A percentile compares a stretch with the other conserved stretches of the same genome.
Conservation (phyloP, 2,888 invertebrate species). For the Cheilosia grossa region DNA sequence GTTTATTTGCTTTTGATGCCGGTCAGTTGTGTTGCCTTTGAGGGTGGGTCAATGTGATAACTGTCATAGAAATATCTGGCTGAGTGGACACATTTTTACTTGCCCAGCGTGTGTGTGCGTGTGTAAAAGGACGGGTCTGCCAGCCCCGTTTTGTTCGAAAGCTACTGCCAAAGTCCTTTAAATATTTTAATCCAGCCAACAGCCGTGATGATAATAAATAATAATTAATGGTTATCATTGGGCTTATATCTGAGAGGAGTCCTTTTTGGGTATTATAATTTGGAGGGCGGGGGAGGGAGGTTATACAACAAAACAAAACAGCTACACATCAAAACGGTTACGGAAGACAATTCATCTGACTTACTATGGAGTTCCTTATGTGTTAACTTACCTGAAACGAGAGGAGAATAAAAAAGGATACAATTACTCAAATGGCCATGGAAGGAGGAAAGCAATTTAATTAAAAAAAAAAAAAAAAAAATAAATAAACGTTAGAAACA, state of each 20-base stretch:
- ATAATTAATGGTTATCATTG: constrained; percentile 14
- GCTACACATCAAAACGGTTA: constrained; percentile 42
- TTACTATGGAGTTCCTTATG: constrained; percentile 79
- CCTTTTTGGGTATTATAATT: not conserved
- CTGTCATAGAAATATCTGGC: constrained; percentile 16
- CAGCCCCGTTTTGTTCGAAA: constrained; percentile 2
- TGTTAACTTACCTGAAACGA: constrained; percentile 77
- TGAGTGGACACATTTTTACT: constrained; percentile 23
- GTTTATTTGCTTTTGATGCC: constrained; percentile 26
- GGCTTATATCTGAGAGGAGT: too few species aligned
- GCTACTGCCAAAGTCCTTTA: constrained; percentile 32
- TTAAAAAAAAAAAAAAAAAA: constrained; percentile 33
- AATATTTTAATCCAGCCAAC: constrained; percentile 43
- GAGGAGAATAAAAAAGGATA: constrained; percentile 31
- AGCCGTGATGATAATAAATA: constrained; percentile 16
- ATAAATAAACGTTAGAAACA: constrained; percentile 1
- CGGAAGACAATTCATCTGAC: constrained; percentile 66
- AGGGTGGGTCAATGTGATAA: constrained; percentile 9
- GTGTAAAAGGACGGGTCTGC: not conserved
- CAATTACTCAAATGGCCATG: constrained; percentile 52
- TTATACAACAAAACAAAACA: constrained; percentile 7
- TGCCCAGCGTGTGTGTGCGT: constrained; percentile 6
- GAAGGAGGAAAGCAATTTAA: constrained; percentile 39
- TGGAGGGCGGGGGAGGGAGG: too few species aligned
- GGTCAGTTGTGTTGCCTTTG: constrained; percentile 5